Percentiles rank a stretch among this genome's conserved stretches.
Conservation (phyloP, 2,888 invertebrate species). For the Parochlus steinenii region DNA sequence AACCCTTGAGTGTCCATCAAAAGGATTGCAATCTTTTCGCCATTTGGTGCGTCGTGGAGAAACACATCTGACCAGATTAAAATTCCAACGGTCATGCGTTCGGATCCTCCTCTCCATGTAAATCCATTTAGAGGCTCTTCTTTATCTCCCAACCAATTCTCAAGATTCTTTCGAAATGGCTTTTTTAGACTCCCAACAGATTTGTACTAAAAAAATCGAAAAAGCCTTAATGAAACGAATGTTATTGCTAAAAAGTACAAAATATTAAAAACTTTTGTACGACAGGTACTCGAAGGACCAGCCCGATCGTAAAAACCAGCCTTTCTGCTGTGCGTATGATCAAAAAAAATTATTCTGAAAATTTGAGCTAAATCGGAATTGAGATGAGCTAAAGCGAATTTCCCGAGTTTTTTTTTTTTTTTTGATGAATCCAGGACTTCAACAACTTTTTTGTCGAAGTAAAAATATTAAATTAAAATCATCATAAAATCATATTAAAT, state of each 20-base stretch:
- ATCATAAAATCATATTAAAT: neutral
- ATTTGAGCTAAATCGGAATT: too few relatives aligned
- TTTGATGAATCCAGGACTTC: too few relatives aligned
- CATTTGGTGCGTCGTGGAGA: neutral
- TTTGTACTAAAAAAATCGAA: neutral
- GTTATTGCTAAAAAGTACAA: too few relatives aligned
- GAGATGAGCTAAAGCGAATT: too few relatives aligned
- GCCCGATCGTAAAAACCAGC: too few relatives aligned
- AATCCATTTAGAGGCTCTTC: slow-evolving; percentile 4
- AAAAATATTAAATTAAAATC: neutral
- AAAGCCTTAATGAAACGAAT: too few relatives aligned
- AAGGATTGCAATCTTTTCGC: slow-evolving; percentile 6
- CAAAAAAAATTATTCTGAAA: too few relatives aligned
- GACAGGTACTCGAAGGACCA: too few relatives aligned
- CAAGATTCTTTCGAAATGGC: neutral
- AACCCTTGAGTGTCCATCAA: slow-evolving; percentile 11
- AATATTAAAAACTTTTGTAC: too few relatives aligned
- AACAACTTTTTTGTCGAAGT: too few relatives aligned
- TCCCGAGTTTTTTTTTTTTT: too few relatives aligned
- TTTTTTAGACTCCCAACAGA: neutral
- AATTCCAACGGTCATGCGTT: slow-evolving; percentile 8
- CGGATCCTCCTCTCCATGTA: slow-evolving; percentile 3
- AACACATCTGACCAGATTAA: slow-evolving; percentile 10
- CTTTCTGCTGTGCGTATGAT: too few relatives aligned
- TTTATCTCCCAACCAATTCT: neutral